Evolutionary conservation across 1,140 invertebrate genomes (phyloP).

Genomic region (Philopotamus ludificatus): DNA sequence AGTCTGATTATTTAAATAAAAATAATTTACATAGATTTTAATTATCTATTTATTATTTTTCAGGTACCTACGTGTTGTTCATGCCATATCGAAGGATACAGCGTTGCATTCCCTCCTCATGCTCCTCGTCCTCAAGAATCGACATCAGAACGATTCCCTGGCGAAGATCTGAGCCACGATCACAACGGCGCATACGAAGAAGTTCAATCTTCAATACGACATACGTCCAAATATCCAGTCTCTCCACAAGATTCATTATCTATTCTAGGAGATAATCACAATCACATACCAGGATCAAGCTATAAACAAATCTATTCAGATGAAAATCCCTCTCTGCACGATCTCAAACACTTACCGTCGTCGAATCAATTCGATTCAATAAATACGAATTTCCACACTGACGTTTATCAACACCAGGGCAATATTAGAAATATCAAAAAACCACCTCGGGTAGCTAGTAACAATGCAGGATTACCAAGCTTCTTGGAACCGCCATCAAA

Average conservation of each 20-base stretch:
- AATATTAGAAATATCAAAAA: conserved; percentile 49
- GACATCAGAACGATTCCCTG: conserved; percentile 53
- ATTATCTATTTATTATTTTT: conserved; percentile 32
- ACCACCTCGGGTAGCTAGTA: conserved; percentile 44
- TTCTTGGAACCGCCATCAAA: conserved; percentile 54
- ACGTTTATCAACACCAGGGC: conserved; percentile 45
- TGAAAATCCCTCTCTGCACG: conserved; percentile 24
- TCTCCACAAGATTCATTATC: conserved; percentile 47
- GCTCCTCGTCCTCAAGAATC: conserved; percentile 50
- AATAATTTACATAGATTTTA: conserved; percentile 10
- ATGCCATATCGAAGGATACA: conserved; percentile 76
- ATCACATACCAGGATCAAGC: conserved; percentile 46
- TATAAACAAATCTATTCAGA: conserved; percentile 39
- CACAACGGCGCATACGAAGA: conserved; percentile 52
- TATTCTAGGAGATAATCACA: conserved; percentile 47
- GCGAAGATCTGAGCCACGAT: conserved; percentile 51
- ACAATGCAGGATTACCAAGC: conserved; percentile 47
- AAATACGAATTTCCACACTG: conserved; percentile 34
- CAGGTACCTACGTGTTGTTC: conserved; percentile 80
- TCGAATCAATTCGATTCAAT: conserved; percentile 28
- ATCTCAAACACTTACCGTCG: conserved; percentile 27
- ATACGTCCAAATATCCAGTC: conserved; percentile 42
- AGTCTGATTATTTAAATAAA: neutral
- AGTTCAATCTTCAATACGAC: conserved; percentile 48
- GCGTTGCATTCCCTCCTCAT: conserved; percentile 63